Conservation (phyloP, 35 echinoderm and acorn worm genomes). For the Eucidaris tribuloides region DNA sequence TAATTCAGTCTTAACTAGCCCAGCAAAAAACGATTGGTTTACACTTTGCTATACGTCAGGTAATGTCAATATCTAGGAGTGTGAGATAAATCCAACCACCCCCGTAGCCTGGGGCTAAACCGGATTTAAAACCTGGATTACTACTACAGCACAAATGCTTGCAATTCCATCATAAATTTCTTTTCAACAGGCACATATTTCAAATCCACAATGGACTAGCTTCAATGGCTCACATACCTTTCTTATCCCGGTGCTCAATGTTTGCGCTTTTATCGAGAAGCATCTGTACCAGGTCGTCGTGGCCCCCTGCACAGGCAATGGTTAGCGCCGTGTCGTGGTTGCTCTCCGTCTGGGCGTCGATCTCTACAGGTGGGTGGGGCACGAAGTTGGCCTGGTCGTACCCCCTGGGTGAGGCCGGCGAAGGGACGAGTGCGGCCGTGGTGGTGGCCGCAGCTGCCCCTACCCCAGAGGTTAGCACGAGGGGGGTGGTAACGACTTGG, state of each 20-base stretch:
- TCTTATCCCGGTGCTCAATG: slow-evolving; percentile 94
- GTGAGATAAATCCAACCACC: too few species aligned
- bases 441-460: slow-evolving; percentile 7
- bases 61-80: neutral
- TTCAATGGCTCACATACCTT: slow-evolving; percentile 49
- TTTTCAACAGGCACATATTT: neutral
- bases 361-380: slow-evolving; percentile 91
- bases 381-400: slow-evolving; percentile 63
- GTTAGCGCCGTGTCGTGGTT: slow-evolving; percentile 99
- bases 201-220: neutral
- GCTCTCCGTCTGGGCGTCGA: slow-evolving; percentile 98
- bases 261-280: slow-evolving; percentile 78
- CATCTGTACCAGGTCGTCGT: slow-evolving; percentile 90
- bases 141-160: neutral
- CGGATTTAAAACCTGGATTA: too few species aligned
- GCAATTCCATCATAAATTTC: too few species aligned
- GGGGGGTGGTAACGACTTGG: slow-evolving; percentile 13
- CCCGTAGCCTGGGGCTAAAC: too few species aligned
- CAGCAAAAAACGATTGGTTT: too few species aligned
- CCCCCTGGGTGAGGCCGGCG: slow-evolving; percentile 52
- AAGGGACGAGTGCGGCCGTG: slow-evolving; percentile 16
- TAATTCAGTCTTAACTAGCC: too few species aligned
- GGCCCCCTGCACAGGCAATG: slow-evolving; percentile 89
- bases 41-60: too few species aligned
- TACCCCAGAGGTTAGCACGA: slow-evolving; percentile 45